Evolutionary conservation across 1,140 invertebrate species (phyloP).

Genomic region (Dinoponera quadriceps): DNA sequence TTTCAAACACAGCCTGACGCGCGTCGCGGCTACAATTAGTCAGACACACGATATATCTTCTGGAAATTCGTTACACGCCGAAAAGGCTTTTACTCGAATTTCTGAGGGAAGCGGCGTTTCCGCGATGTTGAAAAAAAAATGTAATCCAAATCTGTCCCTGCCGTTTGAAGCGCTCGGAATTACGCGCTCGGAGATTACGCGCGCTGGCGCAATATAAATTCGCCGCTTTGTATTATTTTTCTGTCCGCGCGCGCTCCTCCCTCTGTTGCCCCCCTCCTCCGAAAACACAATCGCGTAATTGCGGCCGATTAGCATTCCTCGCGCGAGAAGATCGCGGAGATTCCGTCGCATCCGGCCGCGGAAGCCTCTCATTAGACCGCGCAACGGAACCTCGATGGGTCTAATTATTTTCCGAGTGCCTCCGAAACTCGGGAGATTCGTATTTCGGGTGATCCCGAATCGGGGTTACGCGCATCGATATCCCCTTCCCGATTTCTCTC

Average conservation of each 20-base stretch:
- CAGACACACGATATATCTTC: not conserved
- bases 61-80: not conserved
- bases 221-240: slow-evolving; percentile 13
- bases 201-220: slow-evolving; percentile 36
- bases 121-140: not conserved
- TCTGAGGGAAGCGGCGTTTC: slow-evolving; percentile 20
- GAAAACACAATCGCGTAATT: slow-evolving; percentile 40
- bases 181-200: slow-evolving; percentile 21
- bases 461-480: slow-evolving; percentile 59
- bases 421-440: slow-evolving; percentile 34
- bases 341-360: slow-evolving; percentile 42
- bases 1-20: not conserved
- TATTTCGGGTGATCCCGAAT: slow-evolving; percentile 32
- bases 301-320: slow-evolving; percentile 35
- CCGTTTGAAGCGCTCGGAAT: slow-evolving; percentile 14
- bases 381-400: slow-evolving; percentile 54
- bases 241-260: not conserved
- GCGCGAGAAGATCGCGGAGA: slow-evolving; percentile 29
- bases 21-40: not conserved
- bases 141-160: slow-evolving; percentile 23
- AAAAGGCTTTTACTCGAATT: not conserved
- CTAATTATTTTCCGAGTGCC: slow-evolving; percentile 58
- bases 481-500: slow-evolving; percentile 29
- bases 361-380: slow-evolving; percentile 41
- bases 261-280: not conserved